phyloP scores from a whole-genome alignment of 2,888 invertebrate genomes.

The Seira musarum region DNA sequence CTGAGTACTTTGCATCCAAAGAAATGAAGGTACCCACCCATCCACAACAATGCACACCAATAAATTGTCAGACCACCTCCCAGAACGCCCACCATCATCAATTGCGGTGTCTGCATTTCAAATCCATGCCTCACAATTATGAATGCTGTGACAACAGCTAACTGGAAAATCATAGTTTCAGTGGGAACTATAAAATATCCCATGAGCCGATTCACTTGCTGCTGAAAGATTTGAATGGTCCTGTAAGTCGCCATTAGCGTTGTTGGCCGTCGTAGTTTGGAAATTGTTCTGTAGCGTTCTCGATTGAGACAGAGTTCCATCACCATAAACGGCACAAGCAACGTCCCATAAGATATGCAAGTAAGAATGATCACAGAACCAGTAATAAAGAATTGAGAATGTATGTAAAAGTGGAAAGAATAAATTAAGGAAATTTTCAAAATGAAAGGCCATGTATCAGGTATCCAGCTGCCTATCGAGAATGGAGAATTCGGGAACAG shows the following conservation, averaged over 20 bases:
- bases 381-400: not conserved
- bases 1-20: not conserved
- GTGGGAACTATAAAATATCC: constrained; percentile 15
- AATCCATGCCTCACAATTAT: not conserved
- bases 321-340: not conserved
- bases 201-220: not conserved
- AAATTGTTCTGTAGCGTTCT: not conserved
- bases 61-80: not conserved
- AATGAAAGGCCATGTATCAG: not conserved
- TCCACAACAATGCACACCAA: not conserved
- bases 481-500: not conserved
- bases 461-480: not conserved
- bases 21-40: constrained; percentile 24
- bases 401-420: not conserved
- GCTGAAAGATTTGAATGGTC: constrained; percentile 13
- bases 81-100: not conserved
- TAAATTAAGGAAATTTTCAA: not conserved
- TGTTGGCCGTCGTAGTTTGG: not conserved
- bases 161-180: not conserved
- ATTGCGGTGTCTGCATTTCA: not conserved
- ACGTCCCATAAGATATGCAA: not conserved
- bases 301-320: not conserved
- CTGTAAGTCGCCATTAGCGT: constrained; percentile 18
- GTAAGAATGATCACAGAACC: not conserved
- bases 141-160: not conserved